Base-by-base conservation (phyloP, 2,113 vertebrate genomes). In the Cebus imitator region DNA sequence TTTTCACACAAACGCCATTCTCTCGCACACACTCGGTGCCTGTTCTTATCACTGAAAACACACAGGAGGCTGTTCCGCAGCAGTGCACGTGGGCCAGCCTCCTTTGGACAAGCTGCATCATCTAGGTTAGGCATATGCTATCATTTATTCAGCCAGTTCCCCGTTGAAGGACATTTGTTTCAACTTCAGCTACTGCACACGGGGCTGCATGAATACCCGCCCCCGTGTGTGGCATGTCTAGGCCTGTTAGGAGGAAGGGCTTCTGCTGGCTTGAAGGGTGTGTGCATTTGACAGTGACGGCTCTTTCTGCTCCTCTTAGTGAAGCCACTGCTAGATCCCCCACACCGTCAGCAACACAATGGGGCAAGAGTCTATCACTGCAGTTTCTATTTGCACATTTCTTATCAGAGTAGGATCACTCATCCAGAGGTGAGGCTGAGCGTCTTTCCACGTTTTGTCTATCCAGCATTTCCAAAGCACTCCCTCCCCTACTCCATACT, bases 271-370 rank as follows among this genome's bases (percentile, higher is more conserved):
- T 43, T 61, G 48, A 17, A 32, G 7, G 32, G 8, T 35, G 10
- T 12, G 37, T 27, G 57, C 20, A 7, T 25, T 68, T 16, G 43
- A 35, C 20, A 43, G 27, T 43, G 37, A 57, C 35, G 52, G 66
- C 2, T 1, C 0, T 25, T 30, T 25, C 52, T 52, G 21, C 8
- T 73, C 27, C 35, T 3, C 0, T 66, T 25, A 2, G 3, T 2
- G 55, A 20, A 0, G 5, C 4, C 66, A 52, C 14, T 4, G 80
- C 75, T 8, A 72, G 17, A 25, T 90, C 35, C 75, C 27, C 8
- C 8, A 5, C 18, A 32, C 10, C 3, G 27, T 45, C 45, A 8
- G 43, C 52, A 55, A 8, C 3, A 1, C 4, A 8, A n/a, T 3
- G 16, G 78, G 32, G 25, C 64, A 27, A n/a, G 1, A 35, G 96